phyloP scores from a whole-genome alignment of 2,113 vertebrate species.

The Gopherus flavomarginatus region DNA sequence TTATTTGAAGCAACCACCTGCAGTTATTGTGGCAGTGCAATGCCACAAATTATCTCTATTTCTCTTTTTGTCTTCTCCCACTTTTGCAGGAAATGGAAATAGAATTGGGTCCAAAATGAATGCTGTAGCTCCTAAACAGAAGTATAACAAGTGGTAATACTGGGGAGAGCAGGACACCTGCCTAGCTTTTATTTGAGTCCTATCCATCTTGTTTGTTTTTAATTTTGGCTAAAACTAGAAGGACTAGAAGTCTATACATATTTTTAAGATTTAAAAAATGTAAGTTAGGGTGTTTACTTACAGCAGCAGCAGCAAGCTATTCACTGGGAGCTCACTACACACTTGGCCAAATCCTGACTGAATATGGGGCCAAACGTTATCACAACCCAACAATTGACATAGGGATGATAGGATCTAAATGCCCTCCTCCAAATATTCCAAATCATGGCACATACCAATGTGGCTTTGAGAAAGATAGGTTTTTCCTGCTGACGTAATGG shows the following conservation, averaged over 20 bases:
- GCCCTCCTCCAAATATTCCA: background rate
- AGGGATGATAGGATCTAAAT: background rate
- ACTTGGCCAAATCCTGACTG: background rate
- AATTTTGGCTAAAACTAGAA: background rate
- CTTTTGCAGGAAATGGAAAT: background rate
- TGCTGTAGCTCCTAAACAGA: background rate
- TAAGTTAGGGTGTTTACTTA: background rate
- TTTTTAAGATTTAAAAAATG: background rate
- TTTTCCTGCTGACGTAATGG: background rate
- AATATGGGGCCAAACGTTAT: background rate
- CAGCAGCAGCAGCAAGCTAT: background rate
- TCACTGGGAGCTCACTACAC: background rate
- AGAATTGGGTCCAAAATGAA: background rate
- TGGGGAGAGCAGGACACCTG: background rate
- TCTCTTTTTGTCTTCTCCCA: background rate
- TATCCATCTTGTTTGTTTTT: background rate
- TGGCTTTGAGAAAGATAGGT: background rate
- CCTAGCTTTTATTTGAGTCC: background rate
- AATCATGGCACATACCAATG: background rate
- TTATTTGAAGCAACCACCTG: background rate
- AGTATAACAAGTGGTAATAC: background rate
- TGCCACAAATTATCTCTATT: background rate
- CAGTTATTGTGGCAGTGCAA: background rate
- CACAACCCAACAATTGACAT: background rate
- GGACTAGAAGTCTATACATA: background rate